Base-by-base conservation (phyloP, 1,140 invertebrate species). In the Rhynchophorus ferrugineus region DNA sequence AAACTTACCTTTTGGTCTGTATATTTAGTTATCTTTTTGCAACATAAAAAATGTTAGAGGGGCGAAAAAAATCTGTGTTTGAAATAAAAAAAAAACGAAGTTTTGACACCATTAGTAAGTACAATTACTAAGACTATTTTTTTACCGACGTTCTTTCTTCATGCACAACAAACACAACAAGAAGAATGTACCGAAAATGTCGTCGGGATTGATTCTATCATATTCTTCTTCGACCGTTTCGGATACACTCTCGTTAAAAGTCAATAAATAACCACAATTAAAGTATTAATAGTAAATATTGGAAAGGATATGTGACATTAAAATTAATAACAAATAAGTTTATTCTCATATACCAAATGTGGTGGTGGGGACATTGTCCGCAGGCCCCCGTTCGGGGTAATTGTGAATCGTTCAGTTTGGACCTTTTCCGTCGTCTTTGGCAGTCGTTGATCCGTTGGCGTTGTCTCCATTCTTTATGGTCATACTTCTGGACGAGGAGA, bases 401-500 rank as follows among this genome's bases (percentile, higher is more conserved):
- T 14, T 16, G 8, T n/a, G 9, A 18, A 14, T 6, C 2, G 8
- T 34, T 46, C 44, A 53, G 24, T 53, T 53, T 13, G 44, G n/a
- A 2, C 43, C 50, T 49, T 54, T 59, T 47, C 43, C 56, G 44
- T 50, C 36, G 14, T 58, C 44, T 22, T 47, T 62, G 50, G 24
- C 56, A 6, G 35, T 7, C 33, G 44, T 50, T 8, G 60, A 48
- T 36, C 58, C 59, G 47, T 59, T 50, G 17, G 39, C 56, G 49
- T 58, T 61, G 38, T 69, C 68, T 17, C 66, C 65, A 44, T 69
- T 69, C 38, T 61, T 61, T 55, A 69, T 69, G 22, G 68, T 66
- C 68, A 89, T 87, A 67, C 82, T 84, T 66, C 87, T 83, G 44
- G 87, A 86, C 52, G 87, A 89, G 16, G 90, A 94, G 76, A 95